Conservation (phyloP, 2,113 vertebrate species). For the Cebus imitator region DNA sequence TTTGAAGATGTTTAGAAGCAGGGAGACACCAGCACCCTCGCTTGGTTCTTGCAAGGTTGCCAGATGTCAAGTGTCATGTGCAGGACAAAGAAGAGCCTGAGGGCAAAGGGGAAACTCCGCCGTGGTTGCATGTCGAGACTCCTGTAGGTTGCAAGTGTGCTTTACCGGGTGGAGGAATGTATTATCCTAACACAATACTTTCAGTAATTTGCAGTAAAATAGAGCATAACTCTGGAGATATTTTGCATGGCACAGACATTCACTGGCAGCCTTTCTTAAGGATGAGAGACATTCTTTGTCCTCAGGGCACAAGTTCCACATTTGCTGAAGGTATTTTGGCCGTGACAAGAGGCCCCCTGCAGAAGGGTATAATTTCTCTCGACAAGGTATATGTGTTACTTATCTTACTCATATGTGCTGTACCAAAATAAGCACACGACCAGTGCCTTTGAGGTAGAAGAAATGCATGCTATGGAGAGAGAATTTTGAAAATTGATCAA, state of each 20-base stretch:
- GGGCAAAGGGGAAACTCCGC: background rate
- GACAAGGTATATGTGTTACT: no score
- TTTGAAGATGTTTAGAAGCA: background rate
- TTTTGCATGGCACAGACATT: background rate
- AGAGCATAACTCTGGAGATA: rapidly evolving
- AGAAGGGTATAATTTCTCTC: background rate
- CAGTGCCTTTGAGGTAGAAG: background rate
- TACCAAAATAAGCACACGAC: background rate
- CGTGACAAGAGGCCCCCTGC: background rate
- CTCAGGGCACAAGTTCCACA: background rate
- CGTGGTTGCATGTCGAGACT: rapidly evolving
- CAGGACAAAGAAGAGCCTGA: background rate
- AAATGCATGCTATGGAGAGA: background rate
- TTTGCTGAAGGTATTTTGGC: background rate
- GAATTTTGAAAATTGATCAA: background rate
- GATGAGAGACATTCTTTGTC: background rate
- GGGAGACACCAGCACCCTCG: background rate
- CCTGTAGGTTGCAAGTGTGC: rapidly evolving
- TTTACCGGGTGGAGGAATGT: background rate
- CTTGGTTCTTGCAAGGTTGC: background rate
- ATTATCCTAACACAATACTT: no score
- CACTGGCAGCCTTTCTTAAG: no score
- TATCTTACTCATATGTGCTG: background rate
- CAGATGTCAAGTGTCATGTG: background rate
- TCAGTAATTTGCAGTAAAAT: rapidly evolving